Percentiles rank a stretch among this genome's conserved stretches.
phyloP scores from a whole-genome alignment of 2,113 vertebrate species.

The Orthonyx spaldingii region DNA sequence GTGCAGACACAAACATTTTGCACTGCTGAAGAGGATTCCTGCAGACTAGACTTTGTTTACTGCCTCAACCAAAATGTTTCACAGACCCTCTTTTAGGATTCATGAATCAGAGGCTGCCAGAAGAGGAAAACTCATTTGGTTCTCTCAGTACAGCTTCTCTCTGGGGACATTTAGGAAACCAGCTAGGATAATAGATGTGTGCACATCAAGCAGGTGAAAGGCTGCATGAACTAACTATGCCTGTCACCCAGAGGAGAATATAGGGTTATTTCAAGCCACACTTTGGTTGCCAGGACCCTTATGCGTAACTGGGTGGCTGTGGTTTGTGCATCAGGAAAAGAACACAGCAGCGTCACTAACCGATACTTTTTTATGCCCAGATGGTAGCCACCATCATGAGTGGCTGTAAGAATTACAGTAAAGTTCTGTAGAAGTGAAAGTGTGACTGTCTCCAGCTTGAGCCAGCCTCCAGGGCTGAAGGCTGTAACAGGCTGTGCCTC shows the following conservation, averaged over 20 bases:
- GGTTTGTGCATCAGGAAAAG: neutral
- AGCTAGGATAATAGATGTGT: neutral
- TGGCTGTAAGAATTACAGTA: neutral
- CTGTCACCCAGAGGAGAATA: neutral
- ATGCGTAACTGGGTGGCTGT: neutral
- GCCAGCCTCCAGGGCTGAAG: conserved; percentile 23
- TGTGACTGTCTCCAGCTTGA: conserved; percentile 37
- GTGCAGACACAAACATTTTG: neutral
- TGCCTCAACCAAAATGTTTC: neutral
- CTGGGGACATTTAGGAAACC: neutral
- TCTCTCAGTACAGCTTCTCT: neutral
- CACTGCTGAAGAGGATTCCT: neutral
- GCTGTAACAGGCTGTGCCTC: conserved; percentile 39
- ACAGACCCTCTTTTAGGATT: neutral
- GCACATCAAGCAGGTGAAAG: neutral
- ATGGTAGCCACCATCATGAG: neutral
- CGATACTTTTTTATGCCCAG: neutral
- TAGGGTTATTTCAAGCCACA: neutral
- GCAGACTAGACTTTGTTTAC: neutral
- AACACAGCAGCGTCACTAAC: neutral
- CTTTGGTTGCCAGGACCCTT: neutral
- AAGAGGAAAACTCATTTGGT: neutral
- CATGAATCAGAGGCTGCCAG: neutral
- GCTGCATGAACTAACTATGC: neutral
- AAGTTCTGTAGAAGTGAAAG: neutral